Evolutionary conservation across 2,113 vertebrate genomes (phyloP).

Genomic region (Donacobius atricapilla): DNA sequence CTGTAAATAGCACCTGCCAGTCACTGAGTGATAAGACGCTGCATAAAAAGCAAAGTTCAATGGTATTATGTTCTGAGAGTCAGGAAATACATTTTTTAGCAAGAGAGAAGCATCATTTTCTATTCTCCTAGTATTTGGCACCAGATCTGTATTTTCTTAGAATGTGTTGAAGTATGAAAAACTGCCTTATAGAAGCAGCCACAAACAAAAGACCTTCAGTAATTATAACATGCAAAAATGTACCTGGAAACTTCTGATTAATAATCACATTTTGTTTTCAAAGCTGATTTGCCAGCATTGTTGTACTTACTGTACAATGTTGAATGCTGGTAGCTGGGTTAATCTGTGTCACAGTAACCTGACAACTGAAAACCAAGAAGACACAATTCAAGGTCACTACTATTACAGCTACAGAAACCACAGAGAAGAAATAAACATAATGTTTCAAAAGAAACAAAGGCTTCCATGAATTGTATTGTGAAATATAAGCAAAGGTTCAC

Average conservation of each 20-base stretch:
- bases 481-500: neutral
- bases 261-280: constrained; percentile 15
- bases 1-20: neutral
- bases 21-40: neutral
- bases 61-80: neutral
- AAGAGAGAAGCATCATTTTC: neutral
- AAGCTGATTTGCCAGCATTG: neutral
- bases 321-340: neutral
- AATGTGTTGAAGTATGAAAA: neutral
- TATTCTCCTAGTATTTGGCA: neutral
- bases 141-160: neutral
- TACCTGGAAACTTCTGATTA: constrained; percentile 18
- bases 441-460: neutral
- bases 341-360: neutral
- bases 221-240: neutral
- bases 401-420: neutral
- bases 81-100: neutral
- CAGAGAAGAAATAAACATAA: neutral
- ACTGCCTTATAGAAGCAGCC: neutral
- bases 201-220: neutral
- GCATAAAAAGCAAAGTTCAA: neutral
- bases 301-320: neutral
- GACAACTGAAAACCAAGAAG: neutral
- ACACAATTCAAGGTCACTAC: neutral
- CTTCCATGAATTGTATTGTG: neutral